A percentile compares a stretch with the other conserved stretches of the same genome.
These are phyloP conservation scores for Leucophenga montana DNA, from an alignment of 2,888 invertebrate species.

Conservation along the genomic window DNA sequence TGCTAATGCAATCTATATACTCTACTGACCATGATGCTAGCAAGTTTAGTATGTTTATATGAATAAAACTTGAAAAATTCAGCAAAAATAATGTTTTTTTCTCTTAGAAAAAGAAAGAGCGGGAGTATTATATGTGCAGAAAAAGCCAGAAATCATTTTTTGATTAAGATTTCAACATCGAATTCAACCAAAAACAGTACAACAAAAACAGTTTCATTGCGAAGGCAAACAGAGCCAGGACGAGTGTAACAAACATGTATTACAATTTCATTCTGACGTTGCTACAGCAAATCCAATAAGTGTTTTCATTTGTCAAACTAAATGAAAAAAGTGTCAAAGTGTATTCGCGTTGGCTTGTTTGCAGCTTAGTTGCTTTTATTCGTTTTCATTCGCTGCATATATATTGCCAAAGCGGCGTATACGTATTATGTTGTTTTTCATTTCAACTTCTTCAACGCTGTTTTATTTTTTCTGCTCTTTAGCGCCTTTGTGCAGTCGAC, in stretches of 20 bases:
- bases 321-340: constrained; percentile 35
- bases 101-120: no score
- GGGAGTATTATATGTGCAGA: no score
- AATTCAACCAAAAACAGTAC: no score
- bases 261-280: constrained; percentile 11
- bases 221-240: constrained; percentile 5
- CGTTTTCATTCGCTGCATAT: not conserved
- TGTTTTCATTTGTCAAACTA: constrained; percentile 51
- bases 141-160: no score
- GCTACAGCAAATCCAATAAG: constrained; percentile 46
- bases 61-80: no score
- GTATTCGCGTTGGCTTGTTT: not conserved
- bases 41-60: no score
- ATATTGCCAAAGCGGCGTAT: constrained; percentile 37
- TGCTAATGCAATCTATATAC: no score
- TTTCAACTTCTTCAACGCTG: constrained; percentile 19
- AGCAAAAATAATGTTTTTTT: no score
- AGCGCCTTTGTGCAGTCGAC: constrained; percentile 6
- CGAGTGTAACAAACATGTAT: not conserved
- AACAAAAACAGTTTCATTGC: not conserved
- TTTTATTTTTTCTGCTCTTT: not conserved
- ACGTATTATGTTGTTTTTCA: constrained; percentile 40
- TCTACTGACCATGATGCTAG: no score
- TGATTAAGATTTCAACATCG: not conserved
- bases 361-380: not conserved